phyloP scores from a whole-genome alignment of 1,140 invertebrate species.

The Eubasilissa regina region DNA sequence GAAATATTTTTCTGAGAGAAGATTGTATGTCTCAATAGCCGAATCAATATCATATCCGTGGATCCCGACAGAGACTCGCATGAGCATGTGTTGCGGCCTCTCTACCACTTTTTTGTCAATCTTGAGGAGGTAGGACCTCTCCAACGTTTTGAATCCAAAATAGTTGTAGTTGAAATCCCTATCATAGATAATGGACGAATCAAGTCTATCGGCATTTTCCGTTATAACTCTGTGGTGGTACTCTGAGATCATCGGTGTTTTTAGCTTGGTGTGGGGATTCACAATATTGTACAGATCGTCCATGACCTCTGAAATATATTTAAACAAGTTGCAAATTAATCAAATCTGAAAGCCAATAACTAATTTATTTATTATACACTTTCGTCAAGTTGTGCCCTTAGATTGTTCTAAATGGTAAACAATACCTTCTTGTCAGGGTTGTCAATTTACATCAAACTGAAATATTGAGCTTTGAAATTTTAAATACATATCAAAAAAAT shows the following conservation, averaged over 20 bases:
- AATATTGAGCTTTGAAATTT: too few relatives aligned
- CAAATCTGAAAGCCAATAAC: too few relatives aligned
- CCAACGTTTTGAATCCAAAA: conserved; percentile 99
- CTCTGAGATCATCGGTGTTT: conserved; percentile 89
- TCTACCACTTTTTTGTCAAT: conserved; percentile 96
- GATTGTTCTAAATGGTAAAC: too few relatives aligned
- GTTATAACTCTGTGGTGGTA: conserved; percentile 88
- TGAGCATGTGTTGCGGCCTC: conserved; percentile 98
- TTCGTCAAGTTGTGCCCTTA: too few relatives aligned
- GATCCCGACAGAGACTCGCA: conserved; percentile 97
- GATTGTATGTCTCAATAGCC: conserved; percentile 97
- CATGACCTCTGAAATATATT: conserved; percentile 87
- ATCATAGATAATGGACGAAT: conserved; percentile 98
- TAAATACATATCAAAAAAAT: too few relatives aligned
- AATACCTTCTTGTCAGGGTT: too few relatives aligned
- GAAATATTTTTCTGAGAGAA: conserved; percentile 96
- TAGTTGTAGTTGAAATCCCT: conserved; percentile 98
- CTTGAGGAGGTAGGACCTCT: conserved; percentile 95
- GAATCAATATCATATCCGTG: conserved; percentile 94
- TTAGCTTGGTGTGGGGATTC: conserved; percentile 81
- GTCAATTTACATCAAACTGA: too few relatives aligned
- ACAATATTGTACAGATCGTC: conserved; percentile 86
- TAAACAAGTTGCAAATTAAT: too few relatives aligned
- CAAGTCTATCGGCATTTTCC: conserved; percentile 89
- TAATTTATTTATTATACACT: too few relatives aligned